phyloP scores from a whole-genome alignment of 1,140 invertebrate species.

The Apis cerana region DNA sequence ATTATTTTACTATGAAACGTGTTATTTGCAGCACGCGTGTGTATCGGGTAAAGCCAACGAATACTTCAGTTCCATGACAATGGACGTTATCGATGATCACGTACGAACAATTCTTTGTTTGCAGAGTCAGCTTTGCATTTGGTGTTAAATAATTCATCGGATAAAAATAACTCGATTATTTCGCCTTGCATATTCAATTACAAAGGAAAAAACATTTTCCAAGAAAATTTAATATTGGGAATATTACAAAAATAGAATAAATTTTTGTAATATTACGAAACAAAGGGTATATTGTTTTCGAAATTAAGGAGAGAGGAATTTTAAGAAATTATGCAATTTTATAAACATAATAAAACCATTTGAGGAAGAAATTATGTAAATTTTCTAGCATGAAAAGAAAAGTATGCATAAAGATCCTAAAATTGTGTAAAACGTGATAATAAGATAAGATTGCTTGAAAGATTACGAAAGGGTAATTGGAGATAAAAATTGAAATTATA shows the following conservation, averaged over 20 bases:
- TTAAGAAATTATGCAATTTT: neutral
- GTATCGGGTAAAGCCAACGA: neutral
- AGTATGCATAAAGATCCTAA: no score
- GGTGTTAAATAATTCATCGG: neutral
- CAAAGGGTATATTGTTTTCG: no score
- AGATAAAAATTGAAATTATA: neutral
- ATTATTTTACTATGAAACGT: neutral
- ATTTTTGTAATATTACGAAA: no score
- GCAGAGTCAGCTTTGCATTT: neutral
- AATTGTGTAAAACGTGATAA: no score
- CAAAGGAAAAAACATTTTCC: no score
- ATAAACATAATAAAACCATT: no score
- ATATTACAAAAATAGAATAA: no score
- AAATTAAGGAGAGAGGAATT: neutral
- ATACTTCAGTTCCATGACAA: constrained; percentile 19
- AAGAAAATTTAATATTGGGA: no score
- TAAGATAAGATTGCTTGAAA: neutral
- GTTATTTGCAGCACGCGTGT: neutral
- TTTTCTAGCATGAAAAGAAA: no score
- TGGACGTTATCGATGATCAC: neutral
- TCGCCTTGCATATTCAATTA: neutral
- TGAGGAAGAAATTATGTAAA: no score
- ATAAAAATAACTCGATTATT: neutral
- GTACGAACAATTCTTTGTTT: neutral
- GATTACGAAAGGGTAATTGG: neutral